Percentiles rank a stretch among this genome's conserved stretches.
phyloP scores from a whole-genome alignment of 2,888 invertebrate species.

The Pterostichus madidus region DNA sequence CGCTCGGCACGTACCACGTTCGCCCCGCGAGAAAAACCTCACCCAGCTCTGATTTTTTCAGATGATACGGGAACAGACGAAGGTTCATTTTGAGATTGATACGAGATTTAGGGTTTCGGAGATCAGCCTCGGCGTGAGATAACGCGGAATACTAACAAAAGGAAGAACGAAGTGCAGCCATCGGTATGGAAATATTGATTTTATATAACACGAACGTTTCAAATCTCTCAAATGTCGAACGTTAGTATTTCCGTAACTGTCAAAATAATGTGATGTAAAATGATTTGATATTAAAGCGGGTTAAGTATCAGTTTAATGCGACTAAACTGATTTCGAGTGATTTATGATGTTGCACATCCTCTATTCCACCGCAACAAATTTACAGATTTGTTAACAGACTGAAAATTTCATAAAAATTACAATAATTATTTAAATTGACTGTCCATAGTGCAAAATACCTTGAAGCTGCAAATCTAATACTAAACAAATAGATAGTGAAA shows the following conservation, averaged over 20 bases:
- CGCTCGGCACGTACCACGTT: neutral
- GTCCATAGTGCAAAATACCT: too few relatives aligned
- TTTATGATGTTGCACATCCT: constrained; percentile 10
- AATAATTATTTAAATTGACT: too few relatives aligned
- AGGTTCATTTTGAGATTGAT: constrained; percentile 55
- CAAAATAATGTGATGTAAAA: constrained; percentile 45
- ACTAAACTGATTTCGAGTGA: constrained; percentile 28
- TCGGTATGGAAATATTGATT: constrained; percentile 55
- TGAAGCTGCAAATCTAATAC: too few relatives aligned
- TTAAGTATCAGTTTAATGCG: constrained; percentile 43
- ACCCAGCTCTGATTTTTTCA: constrained; percentile 5
- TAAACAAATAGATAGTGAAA: too few relatives aligned
- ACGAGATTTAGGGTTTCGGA: constrained; percentile 44
- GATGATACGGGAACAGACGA: constrained; percentile 46
- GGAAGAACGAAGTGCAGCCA: constrained; percentile 13
- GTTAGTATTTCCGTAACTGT: constrained; percentile 34
- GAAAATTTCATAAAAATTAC: too few relatives aligned
- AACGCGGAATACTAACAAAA: constrained; percentile 49
- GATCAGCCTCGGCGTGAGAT: constrained; percentile 35
- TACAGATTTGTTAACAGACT: neutral
- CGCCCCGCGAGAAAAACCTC: constrained; percentile 6
- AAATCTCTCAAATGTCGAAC: constrained; percentile 7
- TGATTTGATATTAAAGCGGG: constrained; percentile 28
- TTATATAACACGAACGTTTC: constrained; percentile 30
- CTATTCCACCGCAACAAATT: neutral